Base-by-base conservation (phyloP, 2,113 vertebrate species). In the Platichthys flesus region DNA sequence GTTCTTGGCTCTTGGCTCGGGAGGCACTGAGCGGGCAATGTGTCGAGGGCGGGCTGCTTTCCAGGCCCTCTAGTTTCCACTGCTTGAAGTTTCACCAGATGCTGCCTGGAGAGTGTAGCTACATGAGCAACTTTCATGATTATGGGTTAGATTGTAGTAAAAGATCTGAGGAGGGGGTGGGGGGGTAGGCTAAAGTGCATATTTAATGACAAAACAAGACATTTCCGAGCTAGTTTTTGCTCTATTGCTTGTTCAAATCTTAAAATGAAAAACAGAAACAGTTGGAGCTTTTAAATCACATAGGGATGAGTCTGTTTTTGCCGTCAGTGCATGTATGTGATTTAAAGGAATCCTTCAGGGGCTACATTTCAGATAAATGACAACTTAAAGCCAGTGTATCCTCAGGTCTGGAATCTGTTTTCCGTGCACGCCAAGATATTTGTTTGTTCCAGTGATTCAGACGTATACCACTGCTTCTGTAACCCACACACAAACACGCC, bases 171-270 rank as follows among this genome's bases (percentile, higher is more conserved):
- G 18, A 20, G 2, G 28, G 52, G 52, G 18, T 13, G 2, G 28
- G 52, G 54, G 40, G 3, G 40, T 3, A 42, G 12, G 40, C 24
- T 4, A 54, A 76, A 82, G 64, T 42, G 79, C 85, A 88, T 87
- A 77, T 87, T 84, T 81, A 79, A 88, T 83, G 55, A 26, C 40
- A 81, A 79, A 86, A 75, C 76, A 74, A 67, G 72, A 13, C 68
- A 35, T 72, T 71, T 26, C 35, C 78, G 73, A 37, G 42, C 28
- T 18, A 55, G 76, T 58, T 74, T 79, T 58, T 69, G 52, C 57
- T 47, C 64, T 7, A 9, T 23, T 56, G 61, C 62, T 37, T 6
- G 60, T 78, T 72, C 35, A 37, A 13, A 45, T 31, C 67, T 78
- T 79, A 51, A 81, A 72, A 65, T 57, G 15, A 49, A 49, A 49